Evolutionary conservation across 2,113 vertebrate species (phyloP).

Genomic region (Proteles cristata): DNA sequence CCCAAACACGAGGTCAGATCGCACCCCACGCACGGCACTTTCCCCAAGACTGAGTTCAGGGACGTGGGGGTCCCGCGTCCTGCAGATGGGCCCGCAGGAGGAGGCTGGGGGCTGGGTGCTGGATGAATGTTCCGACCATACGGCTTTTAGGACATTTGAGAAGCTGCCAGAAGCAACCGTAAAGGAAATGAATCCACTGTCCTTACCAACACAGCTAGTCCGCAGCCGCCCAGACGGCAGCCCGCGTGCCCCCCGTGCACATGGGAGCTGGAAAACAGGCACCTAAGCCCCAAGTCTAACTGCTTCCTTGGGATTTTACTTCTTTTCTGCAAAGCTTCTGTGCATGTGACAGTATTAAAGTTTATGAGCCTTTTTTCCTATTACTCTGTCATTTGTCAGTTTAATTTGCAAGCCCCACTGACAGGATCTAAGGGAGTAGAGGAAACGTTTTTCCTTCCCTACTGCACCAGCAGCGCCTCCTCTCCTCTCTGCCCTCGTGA

Average conservation of each 20-base stretch:
- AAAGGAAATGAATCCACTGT: fast-evolving
- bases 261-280: neutral
- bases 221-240: neutral
- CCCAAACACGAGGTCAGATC: neutral
- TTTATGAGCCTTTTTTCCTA: neutral
- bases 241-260: neutral
- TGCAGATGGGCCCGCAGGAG: neutral
- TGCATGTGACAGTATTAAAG: neutral
- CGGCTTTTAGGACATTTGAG: too few relatives aligned
- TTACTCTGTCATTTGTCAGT: neutral
- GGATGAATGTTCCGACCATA: neutral
- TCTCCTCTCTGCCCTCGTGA: neutral
- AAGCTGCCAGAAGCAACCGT: neutral
- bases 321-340: neutral
- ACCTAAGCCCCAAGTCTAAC: neutral
- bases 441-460: too few relatives aligned
- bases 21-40: neutral
- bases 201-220: neutral
- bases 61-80: neutral
- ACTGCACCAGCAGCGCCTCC: neutral
- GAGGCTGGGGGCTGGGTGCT: too few relatives aligned
- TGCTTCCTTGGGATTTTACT: neutral
- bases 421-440: neutral
- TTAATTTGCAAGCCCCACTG: neutral
- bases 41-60: too few relatives aligned